Conservation (phyloP, 23 tunicate species). For the Diplosoma virens region DNA sequence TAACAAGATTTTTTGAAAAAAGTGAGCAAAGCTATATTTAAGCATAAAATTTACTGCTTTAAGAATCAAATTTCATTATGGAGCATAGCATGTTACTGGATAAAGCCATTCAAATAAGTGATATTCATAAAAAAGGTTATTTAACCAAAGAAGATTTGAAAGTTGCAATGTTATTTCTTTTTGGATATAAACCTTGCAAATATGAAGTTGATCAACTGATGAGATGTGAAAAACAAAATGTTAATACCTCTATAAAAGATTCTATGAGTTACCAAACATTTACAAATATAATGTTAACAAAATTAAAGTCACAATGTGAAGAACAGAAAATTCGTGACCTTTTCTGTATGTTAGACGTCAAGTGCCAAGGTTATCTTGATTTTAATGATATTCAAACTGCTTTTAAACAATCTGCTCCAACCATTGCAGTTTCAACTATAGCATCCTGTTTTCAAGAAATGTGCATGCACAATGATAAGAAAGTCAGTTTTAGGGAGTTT, state of each 20-base stretch:
- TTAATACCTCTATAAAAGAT: not conserved
- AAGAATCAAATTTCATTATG: too few relatives aligned
- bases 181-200: conserved; percentile 90
- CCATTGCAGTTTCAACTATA: conserved; percentile 38
- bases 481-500: conserved; percentile 78
- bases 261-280: conserved; percentile 49
- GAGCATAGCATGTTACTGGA: too few relatives aligned
- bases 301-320: not conserved
- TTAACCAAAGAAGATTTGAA: conserved; percentile 64
- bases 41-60: too few relatives aligned
- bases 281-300: conserved; percentile 37
- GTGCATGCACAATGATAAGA: conserved; percentile 37
- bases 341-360: conserved; percentile 60
- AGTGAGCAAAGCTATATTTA: too few relatives aligned
- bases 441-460: conserved; percentile 47
- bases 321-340: conserved; percentile 60
- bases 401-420: conserved; percentile 60
- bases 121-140: conserved; percentile 48
- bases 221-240: conserved; percentile 5
- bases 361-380: conserved; percentile 72
- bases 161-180: conserved; percentile 69
- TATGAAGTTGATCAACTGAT: conserved; percentile 71
- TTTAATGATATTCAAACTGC: conserved; percentile 62
- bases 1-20: too few relatives aligned
- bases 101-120: conserved; percentile 46